Percentiles rank a stretch among this genome's conserved stretches.
phyloP scores from a whole-genome alignment of 2,113 vertebrate genomes.

The pig (Sus scrofa) region DNA sequence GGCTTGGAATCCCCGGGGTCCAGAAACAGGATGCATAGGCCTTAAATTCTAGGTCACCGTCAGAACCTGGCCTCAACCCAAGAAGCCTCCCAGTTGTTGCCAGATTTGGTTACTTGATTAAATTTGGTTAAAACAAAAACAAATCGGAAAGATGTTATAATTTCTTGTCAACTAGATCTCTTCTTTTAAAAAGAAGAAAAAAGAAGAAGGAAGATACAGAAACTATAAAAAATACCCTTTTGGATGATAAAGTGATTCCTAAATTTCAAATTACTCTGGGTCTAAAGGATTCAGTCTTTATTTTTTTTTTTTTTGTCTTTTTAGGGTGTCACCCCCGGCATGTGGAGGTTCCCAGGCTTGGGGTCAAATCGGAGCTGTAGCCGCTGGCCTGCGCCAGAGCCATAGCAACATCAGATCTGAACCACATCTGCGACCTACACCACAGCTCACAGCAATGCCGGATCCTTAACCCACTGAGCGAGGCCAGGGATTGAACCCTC shows the following conservation, averaged over 20 bases:
- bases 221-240: background rate
- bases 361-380: too few relatives aligned
- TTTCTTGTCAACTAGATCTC: conserved; percentile 50
- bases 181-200: background rate
- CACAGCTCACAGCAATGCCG: too few relatives aligned
- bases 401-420: too few relatives aligned
- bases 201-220: background rate
- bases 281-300: background rate
- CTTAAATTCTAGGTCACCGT: conserved; percentile 53
- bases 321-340: too few relatives aligned
- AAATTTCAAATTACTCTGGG: background rate
- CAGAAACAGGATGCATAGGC: conserved; percentile 3
- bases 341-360: too few relatives aligned
- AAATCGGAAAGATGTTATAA: conserved; percentile 40
- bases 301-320: too few relatives aligned
- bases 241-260: background rate
- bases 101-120: conserved; percentile 65
- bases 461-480: too few relatives aligned
- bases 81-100: conserved; percentile 46
- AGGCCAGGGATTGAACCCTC: too few relatives aligned
- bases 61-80: conserved; percentile 46
- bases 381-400: too few relatives aligned
- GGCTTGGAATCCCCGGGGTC: conserved; percentile 16
- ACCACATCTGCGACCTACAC: too few relatives aligned
- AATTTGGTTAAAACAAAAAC: conserved; percentile 56